Conservation (phyloP, 2,888 invertebrate species). For the Anarsia innoxiella region DNA sequence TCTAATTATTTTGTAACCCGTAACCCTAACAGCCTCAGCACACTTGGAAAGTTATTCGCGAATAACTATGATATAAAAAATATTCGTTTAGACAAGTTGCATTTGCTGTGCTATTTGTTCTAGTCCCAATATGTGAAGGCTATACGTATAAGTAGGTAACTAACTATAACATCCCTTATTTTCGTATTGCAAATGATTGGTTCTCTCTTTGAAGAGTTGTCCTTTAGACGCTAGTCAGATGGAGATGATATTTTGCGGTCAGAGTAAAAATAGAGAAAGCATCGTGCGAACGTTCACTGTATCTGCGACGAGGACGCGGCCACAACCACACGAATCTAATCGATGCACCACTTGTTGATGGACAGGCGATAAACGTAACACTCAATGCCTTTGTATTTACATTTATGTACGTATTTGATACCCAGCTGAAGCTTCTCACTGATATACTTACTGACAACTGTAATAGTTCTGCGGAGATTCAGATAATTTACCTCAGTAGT, state of each 20-base stretch:
- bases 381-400: neutral
- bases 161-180: too few relatives aligned
- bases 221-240: constrained; percentile 38
- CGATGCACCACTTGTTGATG: constrained; percentile 1
- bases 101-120: too few relatives aligned
- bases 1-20: too few relatives aligned
- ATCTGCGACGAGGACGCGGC: neutral
- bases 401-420: neutral
- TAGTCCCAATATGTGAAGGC: too few relatives aligned
- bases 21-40: too few relatives aligned
- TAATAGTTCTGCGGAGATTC: neutral
- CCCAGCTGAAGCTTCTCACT: neutral
- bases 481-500: neutral
- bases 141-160: too few relatives aligned
- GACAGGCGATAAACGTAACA: neutral
- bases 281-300: constrained; percentile 38
- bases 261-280: constrained; percentile 64
- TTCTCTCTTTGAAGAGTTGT: too few relatives aligned
- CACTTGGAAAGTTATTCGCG: too few relatives aligned
- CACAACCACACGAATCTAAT: too few relatives aligned
- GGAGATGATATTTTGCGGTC: constrained; percentile 68
- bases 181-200: too few relatives aligned
- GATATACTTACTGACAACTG: neutral
- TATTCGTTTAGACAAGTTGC: too few relatives aligned
- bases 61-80: too few relatives aligned